phyloP scores from a whole-genome alignment of 1,140 invertebrate genomes.

The Drosophila oshimai region DNA sequence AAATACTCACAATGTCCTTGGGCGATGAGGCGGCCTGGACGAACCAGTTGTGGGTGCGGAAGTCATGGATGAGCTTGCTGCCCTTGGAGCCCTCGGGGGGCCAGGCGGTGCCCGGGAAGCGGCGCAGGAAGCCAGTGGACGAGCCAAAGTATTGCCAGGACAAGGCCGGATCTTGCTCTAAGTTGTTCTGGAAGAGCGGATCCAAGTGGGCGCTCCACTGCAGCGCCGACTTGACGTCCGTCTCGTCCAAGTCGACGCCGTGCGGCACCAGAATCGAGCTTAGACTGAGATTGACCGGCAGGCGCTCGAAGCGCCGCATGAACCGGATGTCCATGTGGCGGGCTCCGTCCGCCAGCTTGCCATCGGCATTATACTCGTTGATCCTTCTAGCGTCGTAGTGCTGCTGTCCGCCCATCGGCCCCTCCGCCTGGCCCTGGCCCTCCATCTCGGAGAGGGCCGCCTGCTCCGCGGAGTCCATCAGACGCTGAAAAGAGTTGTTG shows the following conservation, averaged over 20 bases:
- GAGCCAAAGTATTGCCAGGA: conserved; percentile 99
- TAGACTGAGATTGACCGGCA: conserved; percentile 91
- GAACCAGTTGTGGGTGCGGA: conserved; percentile 95
- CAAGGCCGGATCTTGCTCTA: conserved; percentile 94
- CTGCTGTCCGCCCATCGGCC: conserved; percentile 58
- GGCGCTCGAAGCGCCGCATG: conserved; percentile 91
- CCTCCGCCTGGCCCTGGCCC: conserved; percentile 55
- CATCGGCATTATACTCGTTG: conserved; percentile 88
- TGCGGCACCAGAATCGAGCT: conserved; percentile 95
- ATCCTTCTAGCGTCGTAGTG: conserved; percentile 90
- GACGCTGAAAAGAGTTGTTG: conserved; percentile 85
- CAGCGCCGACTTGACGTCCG: conserved; percentile 92
- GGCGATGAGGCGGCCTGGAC: conserved; percentile 97
- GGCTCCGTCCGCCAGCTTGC: conserved; percentile 86
- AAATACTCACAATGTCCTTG: conserved; percentile 90
- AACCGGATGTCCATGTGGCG: conserved; percentile 87
- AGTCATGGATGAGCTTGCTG: conserved; percentile 92
- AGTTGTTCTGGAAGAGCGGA: conserved; percentile 95
- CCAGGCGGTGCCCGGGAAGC: conserved; percentile 95
- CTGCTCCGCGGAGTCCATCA: conserved; percentile 94
- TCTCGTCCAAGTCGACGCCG: conserved; percentile 89
- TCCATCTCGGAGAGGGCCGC: conserved; percentile 88
- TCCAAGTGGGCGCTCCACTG: conserved; percentile 96
- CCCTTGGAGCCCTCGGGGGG: conserved; percentile 86
- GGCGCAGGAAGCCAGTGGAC: conserved; percentile 93